Base-by-base conservation (phyloP, 2,797 vertebrate genomes). In the Salarias fasciatus region DNA sequence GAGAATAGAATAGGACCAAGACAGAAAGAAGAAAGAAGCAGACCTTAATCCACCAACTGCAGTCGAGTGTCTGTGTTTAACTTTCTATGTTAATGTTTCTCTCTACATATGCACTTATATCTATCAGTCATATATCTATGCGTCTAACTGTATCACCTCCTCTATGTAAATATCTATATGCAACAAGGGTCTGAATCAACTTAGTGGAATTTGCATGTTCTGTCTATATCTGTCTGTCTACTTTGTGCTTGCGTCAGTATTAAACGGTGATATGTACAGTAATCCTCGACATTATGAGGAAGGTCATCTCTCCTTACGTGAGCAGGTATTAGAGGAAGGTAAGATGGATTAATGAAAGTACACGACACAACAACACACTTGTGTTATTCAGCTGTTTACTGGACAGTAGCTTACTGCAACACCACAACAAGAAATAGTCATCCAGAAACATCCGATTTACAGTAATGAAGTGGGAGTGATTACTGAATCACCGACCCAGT, bases 361-460 rank as follows among this genome's bases (percentile, higher is more conserved):
- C 41, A 83, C 24, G 66, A 59, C 76, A 87, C 77, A 63, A 60
- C 45, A 47, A 53, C 51, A 33, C 47, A 59, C 3, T 53, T 53
- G 56, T 80, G 76, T 83, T 53, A 68, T 72, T 55, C 57, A 74
- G 46, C 76, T 85, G 65, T 92, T 92, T 89, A 90, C 73, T 87
- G 53, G 62, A 77, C 13, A 79, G 69, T 86, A 77, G 73, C 57
- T 79, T 59, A 33, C 53, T 68, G 56, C 61, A 69, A 67, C 67
- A 79, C 18, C 33, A 65, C 14, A 71, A 73, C 58, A 77, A 56
- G 38, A 15, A 24, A 56, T 30, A 77, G 77, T n/a, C 33, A 68
- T 33, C 58, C 53, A 74, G 37, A 41, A 59, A 64, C 38, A 18
- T 42, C 15, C 48, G 42, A 49, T 4, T 7, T 57, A 35, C 52